phyloP scores from a whole-genome alignment of 2,797 vertebrate species.

The Protonibea diacanthus region DNA sequence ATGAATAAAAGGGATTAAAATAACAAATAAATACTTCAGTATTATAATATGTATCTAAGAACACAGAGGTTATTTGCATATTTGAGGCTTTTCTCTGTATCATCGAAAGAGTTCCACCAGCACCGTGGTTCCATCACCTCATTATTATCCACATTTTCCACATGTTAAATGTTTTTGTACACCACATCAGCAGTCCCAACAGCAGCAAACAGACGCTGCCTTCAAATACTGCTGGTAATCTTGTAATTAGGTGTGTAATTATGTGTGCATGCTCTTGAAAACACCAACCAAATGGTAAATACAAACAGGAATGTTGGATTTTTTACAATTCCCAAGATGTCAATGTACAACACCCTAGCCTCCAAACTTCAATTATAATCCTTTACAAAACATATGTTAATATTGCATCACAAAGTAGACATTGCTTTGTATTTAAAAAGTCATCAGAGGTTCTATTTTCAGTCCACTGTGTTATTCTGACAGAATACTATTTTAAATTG shows the following conservation, averaged over 20 bases:
- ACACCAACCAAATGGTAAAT: slow-evolving; percentile 5
- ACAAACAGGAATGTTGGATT: background rate
- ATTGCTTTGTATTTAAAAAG: slow-evolving; percentile 5
- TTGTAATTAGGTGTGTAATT: slow-evolving; percentile 10
- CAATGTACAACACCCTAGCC: background rate
- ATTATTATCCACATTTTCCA: slow-evolving; percentile 24
- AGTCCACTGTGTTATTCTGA: background rate
- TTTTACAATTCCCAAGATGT: slow-evolving; percentile 1
- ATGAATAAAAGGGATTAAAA: background rate
- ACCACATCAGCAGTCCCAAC: slow-evolving; percentile 5
- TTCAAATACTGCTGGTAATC: background rate
- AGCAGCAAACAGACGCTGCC: background rate
- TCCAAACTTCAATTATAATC: background rate
- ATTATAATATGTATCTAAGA: background rate
- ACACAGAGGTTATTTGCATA: background rate
- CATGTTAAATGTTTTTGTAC: background rate
- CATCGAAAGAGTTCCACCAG: background rate
- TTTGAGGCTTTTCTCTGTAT: background rate
- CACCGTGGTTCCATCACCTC: slow-evolving; percentile 4
- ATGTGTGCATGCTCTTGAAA: background rate
- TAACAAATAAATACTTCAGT: background rate
- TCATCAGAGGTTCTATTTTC: slow-evolving; percentile 25
- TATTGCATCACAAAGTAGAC: background rate
- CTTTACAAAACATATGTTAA: background rate
- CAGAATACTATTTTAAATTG: slow-evolving; percentile 19